Percentiles rank a stretch among this genome's conserved stretches.
Evolutionary conservation across 2,888 invertebrate species (phyloP).

Genomic region (Drosophila mimica): DNA sequence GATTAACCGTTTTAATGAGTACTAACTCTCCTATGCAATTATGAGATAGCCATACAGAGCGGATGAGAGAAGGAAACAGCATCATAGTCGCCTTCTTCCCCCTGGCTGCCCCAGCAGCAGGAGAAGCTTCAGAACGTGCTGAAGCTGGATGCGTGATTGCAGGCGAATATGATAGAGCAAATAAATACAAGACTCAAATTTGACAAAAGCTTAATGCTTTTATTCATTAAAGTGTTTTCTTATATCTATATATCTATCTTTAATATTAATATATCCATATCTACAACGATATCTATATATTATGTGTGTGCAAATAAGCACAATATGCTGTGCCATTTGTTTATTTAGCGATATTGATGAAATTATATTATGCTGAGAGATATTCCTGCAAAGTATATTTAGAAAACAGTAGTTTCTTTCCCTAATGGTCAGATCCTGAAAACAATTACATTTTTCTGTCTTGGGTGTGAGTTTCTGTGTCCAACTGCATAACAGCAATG

Average conservation of each 20-base stretch:
- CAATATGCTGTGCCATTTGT: background rate
- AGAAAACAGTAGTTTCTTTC: background rate
- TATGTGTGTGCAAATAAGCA: background rate
- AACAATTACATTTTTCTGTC: background rate
- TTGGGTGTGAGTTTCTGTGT: background rate
- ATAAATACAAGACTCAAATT: constrained; percentile 24
- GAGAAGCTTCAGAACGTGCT: background rate
- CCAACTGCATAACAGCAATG: constrained; percentile 18
- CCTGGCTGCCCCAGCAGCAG: background rate
- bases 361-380: background rate
- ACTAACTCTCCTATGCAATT: constrained; percentile 78
- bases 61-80: background rate
- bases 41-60: constrained; percentile 54
- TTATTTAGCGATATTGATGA: background rate
- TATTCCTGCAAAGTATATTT: background rate
- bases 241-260: background rate
- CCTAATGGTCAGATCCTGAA: background rate
- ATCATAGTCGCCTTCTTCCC: background rate
- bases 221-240: too few relatives aligned
- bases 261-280: background rate
- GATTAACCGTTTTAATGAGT: constrained; percentile 79
- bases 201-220: background rate
- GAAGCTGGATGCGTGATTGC: constrained; percentile 54
- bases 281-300: background rate
- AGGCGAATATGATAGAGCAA: constrained; percentile 34